Evolutionary conservation across 2,113 vertebrate species (phyloP).

Genomic region (Coturnix japonica): DNA sequence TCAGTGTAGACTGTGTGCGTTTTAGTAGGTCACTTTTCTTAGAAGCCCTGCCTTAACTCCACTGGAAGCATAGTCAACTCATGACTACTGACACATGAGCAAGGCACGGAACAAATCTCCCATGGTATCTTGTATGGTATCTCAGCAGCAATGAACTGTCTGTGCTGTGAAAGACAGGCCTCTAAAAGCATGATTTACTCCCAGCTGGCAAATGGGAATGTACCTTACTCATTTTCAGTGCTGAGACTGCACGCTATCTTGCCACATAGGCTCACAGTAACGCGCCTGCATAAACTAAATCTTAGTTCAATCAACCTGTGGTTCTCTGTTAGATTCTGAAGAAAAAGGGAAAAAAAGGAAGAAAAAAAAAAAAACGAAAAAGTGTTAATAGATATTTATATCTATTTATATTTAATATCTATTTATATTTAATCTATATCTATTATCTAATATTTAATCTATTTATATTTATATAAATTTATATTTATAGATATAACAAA

Average conservation of each 20-base stretch:
- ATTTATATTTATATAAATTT: too few species aligned
- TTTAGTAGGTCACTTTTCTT: slow-evolving; percentile 16
- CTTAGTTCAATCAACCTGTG: background rate
- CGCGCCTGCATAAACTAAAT: background rate
- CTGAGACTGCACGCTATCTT: background rate
- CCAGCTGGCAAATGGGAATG: background rate
- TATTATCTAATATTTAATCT: too few species aligned
- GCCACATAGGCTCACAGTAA: background rate
- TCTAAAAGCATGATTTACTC: background rate
- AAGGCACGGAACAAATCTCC: background rate
- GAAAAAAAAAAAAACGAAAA: background rate
- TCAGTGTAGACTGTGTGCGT: background rate
- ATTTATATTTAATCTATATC: too few species aligned
- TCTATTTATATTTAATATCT: too few species aligned
- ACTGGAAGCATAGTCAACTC: slow-evolving; percentile 4
- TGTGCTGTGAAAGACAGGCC: background rate
- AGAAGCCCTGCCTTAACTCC: background rate
- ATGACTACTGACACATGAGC: background rate
- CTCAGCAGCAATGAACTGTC: background rate
- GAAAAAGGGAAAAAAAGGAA: background rate
- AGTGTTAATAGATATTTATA: background rate
- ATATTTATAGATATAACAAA: background rate
- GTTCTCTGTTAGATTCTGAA: background rate
- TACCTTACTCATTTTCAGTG: background rate
- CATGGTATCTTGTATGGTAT: accelerated